Evolutionary conservation across 1,140 invertebrate species (phyloP).

Genomic region (Mesaphorura yosii): DNA sequence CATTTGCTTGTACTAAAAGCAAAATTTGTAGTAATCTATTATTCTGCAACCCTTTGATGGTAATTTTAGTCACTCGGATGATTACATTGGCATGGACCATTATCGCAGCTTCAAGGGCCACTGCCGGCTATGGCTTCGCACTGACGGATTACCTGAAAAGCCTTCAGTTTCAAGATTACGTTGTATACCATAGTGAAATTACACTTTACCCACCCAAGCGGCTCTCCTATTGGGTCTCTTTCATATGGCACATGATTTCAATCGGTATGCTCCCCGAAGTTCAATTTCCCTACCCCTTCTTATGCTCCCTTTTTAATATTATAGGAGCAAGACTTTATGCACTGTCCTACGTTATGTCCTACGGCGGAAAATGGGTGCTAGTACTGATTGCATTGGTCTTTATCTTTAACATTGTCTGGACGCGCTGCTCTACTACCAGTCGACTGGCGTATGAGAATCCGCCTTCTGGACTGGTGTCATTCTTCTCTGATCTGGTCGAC

Average conservation of each 20-base stretch:
- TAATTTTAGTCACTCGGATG: not conserved
- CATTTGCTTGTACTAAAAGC: not conserved
- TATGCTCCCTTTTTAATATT: not conserved
- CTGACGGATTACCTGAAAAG: not conserved
- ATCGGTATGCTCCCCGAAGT: not conserved
- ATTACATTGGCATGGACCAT: not conserved
- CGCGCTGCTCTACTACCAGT: not conserved
- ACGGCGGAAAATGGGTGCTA: not conserved
- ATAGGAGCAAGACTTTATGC: conserved; percentile 1
- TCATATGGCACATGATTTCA: not conserved
- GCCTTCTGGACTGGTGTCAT: not conserved
- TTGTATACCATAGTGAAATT: not conserved
- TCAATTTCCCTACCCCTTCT: not conserved
- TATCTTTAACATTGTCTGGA: not conserved
- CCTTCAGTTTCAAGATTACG: not conserved
- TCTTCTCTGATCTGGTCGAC: conserved; percentile 1
- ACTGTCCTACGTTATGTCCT: not conserved
- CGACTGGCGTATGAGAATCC: conserved; percentile 7
- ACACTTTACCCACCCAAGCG: not conserved
- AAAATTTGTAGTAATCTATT: not conserved
- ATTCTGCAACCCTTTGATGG: not conserved
- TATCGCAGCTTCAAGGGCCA: not conserved
- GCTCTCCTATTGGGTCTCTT: not conserved
- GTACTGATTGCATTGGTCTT: conserved; percentile 1
- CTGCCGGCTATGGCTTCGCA: not conserved